These are phyloP conservation scores for Bombus breviceps DNA, from an alignment of 1,140 invertebrate species.

Conservation along the genomic window DNA sequence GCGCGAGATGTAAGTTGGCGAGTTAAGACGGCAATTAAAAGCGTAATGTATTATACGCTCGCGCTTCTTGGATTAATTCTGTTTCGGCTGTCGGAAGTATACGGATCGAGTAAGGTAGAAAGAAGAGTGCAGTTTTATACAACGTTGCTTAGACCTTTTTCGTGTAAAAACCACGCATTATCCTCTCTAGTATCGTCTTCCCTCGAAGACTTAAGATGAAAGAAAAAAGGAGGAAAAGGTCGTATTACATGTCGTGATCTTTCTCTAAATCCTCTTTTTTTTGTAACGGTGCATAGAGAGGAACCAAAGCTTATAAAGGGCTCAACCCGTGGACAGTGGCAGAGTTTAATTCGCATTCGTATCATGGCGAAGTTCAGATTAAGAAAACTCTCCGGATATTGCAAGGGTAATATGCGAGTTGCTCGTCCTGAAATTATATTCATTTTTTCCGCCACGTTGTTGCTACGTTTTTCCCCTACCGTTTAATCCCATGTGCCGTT, in stretches of 20 bases:
- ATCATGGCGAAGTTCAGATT: slow-evolving; percentile 11
- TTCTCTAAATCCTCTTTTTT: background rate
- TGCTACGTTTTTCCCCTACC: background rate
- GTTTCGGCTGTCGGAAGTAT: background rate
- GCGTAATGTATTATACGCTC: slow-evolving; percentile 25
- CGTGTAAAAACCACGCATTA: background rate
- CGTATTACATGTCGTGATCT: background rate
- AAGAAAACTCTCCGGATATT: slow-evolving; percentile 29
- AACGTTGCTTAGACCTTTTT: background rate
- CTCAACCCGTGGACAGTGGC: background rate
- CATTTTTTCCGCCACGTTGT: slow-evolving; percentile 1
- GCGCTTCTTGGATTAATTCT: slow-evolving; percentile 10
- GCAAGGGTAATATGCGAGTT: slow-evolving; percentile 7
- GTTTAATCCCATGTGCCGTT: background rate
- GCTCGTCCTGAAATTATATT: background rate
- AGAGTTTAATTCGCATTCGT: slow-evolving; percentile 19
- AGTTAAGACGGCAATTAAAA: slow-evolving; percentile 20
- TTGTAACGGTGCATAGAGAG: background rate
- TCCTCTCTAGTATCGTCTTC: background rate
- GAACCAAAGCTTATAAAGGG: background rate
- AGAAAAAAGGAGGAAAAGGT: background rate
- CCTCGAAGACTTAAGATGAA: background rate
- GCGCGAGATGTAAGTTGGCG: too few relatives aligned
- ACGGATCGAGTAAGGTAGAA: background rate
- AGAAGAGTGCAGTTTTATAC: background rate